A percentile compares a stretch with the other conserved stretches of the same genome.
Evolutionary conservation across 1,140 invertebrate species (phyloP).

Genomic region (Dinoponera quadriceps): DNA sequence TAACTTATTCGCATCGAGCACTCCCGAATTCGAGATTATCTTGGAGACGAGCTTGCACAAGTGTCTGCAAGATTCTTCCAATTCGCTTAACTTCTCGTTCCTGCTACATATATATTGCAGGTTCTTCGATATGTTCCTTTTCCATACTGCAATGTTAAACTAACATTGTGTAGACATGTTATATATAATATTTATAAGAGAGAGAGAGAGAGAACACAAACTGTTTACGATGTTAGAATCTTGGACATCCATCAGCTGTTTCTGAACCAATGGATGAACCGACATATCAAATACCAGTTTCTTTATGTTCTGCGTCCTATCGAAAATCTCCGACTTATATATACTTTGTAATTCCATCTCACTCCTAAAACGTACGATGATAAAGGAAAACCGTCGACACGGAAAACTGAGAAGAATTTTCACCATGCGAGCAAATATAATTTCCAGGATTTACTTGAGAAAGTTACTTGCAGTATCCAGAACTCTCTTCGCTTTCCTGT

Average conservation of each 20-base stretch:
- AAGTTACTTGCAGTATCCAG: slow-evolving; percentile 47
- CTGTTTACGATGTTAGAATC: slow-evolving; percentile 72
- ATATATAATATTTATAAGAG: not conserved
- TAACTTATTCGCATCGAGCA: slow-evolving; percentile 69
- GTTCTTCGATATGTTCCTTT: slow-evolving; percentile 45
- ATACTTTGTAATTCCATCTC: not conserved
- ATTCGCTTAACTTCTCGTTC: slow-evolving; percentile 55
- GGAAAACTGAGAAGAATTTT: too few species aligned
- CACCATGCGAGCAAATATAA: not conserved
- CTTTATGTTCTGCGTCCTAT: slow-evolving; percentile 63
- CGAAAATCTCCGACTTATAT: slow-evolving; percentile 66
- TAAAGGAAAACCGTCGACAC: not conserved
- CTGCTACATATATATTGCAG: slow-evolving; percentile 52
- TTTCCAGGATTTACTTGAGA: slow-evolving; percentile 38
- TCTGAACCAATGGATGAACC: slow-evolving; percentile 61
- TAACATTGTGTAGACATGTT: not conserved
- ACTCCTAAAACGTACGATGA: slow-evolving; percentile 59
- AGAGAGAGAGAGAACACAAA: slow-evolving; percentile 57
- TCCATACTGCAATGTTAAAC: slow-evolving; percentile 75
- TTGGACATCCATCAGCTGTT: slow-evolving; percentile 69
- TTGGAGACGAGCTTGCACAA: slow-evolving; percentile 65
- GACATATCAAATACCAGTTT: slow-evolving; percentile 44
- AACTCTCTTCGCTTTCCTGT: slow-evolving; percentile 26
- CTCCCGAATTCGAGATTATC: slow-evolving; percentile 57
- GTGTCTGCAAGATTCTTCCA: slow-evolving; percentile 54